Conservation (phyloP, 2,888 invertebrate species). For the Eurytoma californica region DNA sequence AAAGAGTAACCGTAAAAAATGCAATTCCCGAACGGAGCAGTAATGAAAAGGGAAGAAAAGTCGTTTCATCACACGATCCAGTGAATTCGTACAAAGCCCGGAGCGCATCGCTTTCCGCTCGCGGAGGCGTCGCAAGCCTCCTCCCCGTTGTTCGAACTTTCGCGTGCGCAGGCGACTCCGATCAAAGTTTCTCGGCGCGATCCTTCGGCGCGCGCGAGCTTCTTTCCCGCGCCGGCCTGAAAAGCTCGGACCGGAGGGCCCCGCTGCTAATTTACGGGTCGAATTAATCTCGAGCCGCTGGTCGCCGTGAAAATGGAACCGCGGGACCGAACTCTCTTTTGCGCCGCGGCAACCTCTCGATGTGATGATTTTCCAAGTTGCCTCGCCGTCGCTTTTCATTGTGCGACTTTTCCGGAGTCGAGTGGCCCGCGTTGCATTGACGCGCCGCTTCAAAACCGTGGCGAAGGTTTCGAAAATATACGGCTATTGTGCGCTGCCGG, state of each 20-base stretch:
- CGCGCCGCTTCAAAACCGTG: no score
- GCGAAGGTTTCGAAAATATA: no score
- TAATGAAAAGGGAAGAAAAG: no score
- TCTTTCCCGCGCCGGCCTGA: background rate
- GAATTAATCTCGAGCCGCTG: constrained; percentile 24
- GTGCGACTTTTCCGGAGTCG: no score
- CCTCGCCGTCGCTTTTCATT: no score
- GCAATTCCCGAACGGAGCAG: no score
- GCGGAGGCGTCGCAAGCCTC: no score
- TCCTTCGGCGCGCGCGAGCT: background rate
- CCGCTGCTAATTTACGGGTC: constrained; percentile 32
- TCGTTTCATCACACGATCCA: constrained; percentile 5
- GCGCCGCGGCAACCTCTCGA: background rate
- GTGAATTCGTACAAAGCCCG: constrained; percentile 5
- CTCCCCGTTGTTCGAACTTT: constrained; percentile 9
- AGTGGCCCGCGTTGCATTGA: no score
- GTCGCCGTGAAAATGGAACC: background rate
- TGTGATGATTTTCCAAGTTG: no score
- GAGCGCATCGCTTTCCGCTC: background rate
- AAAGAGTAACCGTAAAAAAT: no score
- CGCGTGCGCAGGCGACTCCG: background rate
- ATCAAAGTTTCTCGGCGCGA: constrained; percentile 10
- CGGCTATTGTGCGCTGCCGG: no score
- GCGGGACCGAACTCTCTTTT: constrained; percentile 1
- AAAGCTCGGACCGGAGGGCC: constrained; percentile 14